These are phyloP conservation scores for Neodon shergylaensis DNA, from an alignment of 2,113 vertebrate genomes.

Conservation along the genomic window DNA sequence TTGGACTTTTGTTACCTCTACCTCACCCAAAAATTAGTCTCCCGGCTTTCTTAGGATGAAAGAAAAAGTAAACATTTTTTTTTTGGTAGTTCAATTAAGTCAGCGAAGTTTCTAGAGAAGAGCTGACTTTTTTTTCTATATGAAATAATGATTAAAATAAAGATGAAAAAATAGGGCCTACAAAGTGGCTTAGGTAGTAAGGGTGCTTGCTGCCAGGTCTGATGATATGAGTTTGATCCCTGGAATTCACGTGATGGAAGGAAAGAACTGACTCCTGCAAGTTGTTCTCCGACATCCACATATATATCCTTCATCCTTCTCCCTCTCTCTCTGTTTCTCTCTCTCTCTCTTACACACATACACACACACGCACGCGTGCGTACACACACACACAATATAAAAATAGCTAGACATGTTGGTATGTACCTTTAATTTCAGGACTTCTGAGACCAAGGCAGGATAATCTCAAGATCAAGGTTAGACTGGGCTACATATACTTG, in stretches of 20 bases:
- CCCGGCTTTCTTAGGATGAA: not conserved
- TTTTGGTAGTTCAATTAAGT: not conserved
- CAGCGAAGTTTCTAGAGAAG: not conserved
- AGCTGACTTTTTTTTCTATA: not conserved
- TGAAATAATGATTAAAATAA: constrained; percentile 19
- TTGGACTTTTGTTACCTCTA: not conserved
- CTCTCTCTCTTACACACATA: not conserved
- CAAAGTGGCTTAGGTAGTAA: not conserved
- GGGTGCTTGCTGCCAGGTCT: not conserved
- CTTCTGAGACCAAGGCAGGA: not conserved
- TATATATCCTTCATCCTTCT: not conserved
- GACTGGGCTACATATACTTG: not conserved
- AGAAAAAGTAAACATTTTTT: not conserved
- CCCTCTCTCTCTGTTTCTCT: not conserved
- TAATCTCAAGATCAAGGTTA: not conserved
- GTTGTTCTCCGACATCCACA: not conserved
- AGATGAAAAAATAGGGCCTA: not conserved
- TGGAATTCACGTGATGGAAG: not conserved
- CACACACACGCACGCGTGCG: no score
- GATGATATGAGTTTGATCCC: not conserved
- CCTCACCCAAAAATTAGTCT: not conserved
- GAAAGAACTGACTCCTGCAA: not conserved
- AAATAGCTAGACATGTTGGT: not conserved
- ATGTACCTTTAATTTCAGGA: not conserved
- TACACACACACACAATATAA: not conserved